Base-by-base conservation (phyloP, 2,797 vertebrate species). In the Emys orbicularis region DNA sequence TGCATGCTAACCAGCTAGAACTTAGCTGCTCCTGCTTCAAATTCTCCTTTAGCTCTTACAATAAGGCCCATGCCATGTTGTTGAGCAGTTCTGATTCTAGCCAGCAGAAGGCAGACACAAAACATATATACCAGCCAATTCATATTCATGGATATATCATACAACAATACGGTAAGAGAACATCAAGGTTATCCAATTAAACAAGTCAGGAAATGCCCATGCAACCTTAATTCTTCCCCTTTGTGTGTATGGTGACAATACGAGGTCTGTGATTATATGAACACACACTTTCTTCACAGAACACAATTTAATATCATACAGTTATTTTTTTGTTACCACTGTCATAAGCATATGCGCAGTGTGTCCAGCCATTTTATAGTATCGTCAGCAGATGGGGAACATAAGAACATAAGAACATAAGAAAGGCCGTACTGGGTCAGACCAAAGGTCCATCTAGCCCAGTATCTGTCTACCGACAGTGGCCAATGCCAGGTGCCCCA, bases 191-290 rank as follows among this genome's bases (percentile, higher is more conserved):
- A 80, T 47, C 59, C 74, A 86, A 10, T 37, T 37, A 68, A 37
- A 49, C 31, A 34, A 87, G 57, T 87, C 29, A 68, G 44, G 52
- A 79, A 92, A 84, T 93, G 81, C 86, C 23, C 95, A 86, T 11
- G 8, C 68, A 86, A 86, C 34, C 54, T 94, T 92, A 96, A 93
- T 93, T 77, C 47, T 86, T 18, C 29, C 57, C n/a, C 85, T 90
- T 90, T 93, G 47, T 94, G 56, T 49, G 41, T 53, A 81, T n/a
- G n/a, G 34, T 88, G 47, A 54, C 31, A 82, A 91, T 87, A 84
- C 77, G 85, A 74, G 0, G 0, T 84, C 84, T 96, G 91, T 95
- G 50, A 68, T 85, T 74, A 80, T 68, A 88, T 8, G 23, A 81
- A 7, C 81, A 61, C 83, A 34, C 2, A 82, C 96, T 96, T 94